phyloP scores from a whole-genome alignment of 1,140 invertebrate species.

The Sminthurides bifidus region DNA sequence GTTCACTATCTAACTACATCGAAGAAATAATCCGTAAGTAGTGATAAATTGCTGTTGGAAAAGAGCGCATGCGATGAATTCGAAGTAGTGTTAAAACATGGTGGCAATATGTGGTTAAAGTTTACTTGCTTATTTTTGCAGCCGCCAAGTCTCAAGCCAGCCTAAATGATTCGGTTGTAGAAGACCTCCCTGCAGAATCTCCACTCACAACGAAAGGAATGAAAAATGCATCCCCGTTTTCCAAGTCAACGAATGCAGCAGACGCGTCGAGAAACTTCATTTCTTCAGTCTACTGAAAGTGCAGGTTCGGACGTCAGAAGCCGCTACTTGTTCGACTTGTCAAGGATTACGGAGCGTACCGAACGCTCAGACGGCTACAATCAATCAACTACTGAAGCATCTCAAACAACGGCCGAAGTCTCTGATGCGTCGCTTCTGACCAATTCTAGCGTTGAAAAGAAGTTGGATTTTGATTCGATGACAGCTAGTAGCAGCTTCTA shows the following conservation, averaged over 20 bases:
- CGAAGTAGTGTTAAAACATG: background rate
- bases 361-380: slow-evolving; percentile 15
- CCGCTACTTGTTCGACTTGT: slow-evolving; percentile 19
- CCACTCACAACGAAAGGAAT: background rate
- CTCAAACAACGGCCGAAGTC: background rate
- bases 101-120: background rate
- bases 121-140: slow-evolving; percentile 4
- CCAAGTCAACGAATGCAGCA: background rate
- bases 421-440: background rate
- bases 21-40: background rate
- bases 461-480: slow-evolving; percentile 11
- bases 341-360: slow-evolving; percentile 28
- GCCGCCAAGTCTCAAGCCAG: slow-evolving; percentile 17
- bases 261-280: slow-evolving; percentile 6
- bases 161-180: slow-evolving; percentile 15
- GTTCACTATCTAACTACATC: slow-evolving; percentile 7
- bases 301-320: slow-evolving; percentile 1
- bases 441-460: background rate
- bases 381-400: background rate
- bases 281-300: background rate
- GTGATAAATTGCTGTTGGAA: background rate
- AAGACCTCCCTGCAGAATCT: slow-evolving; percentile 20
- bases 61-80: background rate
- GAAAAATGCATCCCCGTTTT: background rate
- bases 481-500: background rate